Conservation (phyloP, 1,140 invertebrate species). For the Drosophila sulfurigaster region DNA sequence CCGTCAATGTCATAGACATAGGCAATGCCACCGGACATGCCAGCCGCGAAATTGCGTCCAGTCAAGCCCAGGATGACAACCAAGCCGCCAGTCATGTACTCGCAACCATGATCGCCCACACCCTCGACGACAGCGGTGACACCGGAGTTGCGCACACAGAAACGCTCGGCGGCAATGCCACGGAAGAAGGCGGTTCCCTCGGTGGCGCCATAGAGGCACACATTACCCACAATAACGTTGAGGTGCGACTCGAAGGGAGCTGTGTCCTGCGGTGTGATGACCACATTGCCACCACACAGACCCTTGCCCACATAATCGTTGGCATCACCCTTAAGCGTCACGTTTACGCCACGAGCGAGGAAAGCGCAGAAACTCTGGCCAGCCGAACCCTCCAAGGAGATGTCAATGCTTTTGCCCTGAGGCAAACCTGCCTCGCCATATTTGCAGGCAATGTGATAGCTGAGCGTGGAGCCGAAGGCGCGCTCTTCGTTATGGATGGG, state of each 20-base stretch:
- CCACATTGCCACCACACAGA: slow-evolving; percentile 97
- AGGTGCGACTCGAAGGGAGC: slow-evolving; percentile 94
- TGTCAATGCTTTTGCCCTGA: slow-evolving; percentile 92
- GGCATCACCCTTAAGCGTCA: slow-evolving; percentile 97
- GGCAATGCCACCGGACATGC: slow-evolving; percentile 98
- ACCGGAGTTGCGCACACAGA: slow-evolving; percentile 99
- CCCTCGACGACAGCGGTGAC: slow-evolving; percentile 96
- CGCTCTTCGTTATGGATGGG: slow-evolving; percentile 96
- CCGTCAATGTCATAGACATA: slow-evolving; percentile 97
- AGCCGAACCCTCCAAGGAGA: slow-evolving; percentile 96
- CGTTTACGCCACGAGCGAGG: slow-evolving; percentile 94
- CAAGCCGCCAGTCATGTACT: slow-evolving; percentile 99
- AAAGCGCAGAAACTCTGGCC: slow-evolving; percentile 99
- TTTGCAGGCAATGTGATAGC: slow-evolving; percentile 97
- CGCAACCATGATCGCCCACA: slow-evolving; percentile 99
- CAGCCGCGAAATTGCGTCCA: slow-evolving; percentile 99
- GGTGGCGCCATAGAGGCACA: slow-evolving; percentile 98
- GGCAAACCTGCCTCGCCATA: slow-evolving; percentile 95
- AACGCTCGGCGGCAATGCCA: slow-evolving; percentile 98
- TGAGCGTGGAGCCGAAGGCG: slow-evolving; percentile 96
- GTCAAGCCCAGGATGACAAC: slow-evolving; percentile 97
- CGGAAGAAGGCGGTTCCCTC: slow-evolving; percentile 97
- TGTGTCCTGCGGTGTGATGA: slow-evolving; percentile 96
- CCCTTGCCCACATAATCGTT: slow-evolving; percentile 99
- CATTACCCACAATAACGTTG: slow-evolving; percentile 99